Base-by-base conservation (phyloP, 2,113 vertebrate species). In the Crotalus horridus region DNA sequence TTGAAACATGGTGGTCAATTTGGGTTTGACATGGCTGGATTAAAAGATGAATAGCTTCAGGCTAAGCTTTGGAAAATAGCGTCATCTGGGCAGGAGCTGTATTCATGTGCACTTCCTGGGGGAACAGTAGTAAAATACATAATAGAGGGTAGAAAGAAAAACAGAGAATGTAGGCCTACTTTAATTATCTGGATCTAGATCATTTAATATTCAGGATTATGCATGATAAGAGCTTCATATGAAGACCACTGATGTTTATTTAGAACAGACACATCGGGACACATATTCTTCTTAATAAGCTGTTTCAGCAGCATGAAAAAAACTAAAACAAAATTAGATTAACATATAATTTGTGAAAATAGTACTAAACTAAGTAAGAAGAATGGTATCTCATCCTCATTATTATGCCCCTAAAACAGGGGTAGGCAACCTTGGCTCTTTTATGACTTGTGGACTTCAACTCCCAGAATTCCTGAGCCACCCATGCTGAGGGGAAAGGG, bases 81-180 rank as follows among this genome's bases (percentile, higher is more conserved):
- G 20, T 99, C 99, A 90, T 99, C 99, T 0, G 99, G 99, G 93
- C 99, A 99, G 95, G 98, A 98, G 56, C 99, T 99, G 96, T 99
- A 99, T 94, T 99, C 99, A 0, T 99, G 99, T 53, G 98, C 97
- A 6, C 98, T 99, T 29, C 99, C 99, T 99, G 85, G 48, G 74
- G 91, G 94, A 48, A 13, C 2, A 93, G 91, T 94, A 89, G 15
- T 33, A 94, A 93, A 51, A 74, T 91, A 48, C 3, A 53, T 61
- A 56, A 43, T n/a, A 12, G 13, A 12, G 7, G 39, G 61, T 15
- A 33, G 43, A 13, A 13, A 61, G 55, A 46, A 56, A 24, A 92
- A 54, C 3, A 69, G 21, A 69, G 56, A 21, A 89, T 4, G 20
- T 23, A 43, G 20, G n/a, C 48, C 15, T 55, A 1, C 10, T 12